A percentile compares a stretch with the other conserved stretches of the same genome.
phyloP scores from a whole-genome alignment of 1,140 invertebrate genomes.

The Drosophila rhopaloa region DNA sequence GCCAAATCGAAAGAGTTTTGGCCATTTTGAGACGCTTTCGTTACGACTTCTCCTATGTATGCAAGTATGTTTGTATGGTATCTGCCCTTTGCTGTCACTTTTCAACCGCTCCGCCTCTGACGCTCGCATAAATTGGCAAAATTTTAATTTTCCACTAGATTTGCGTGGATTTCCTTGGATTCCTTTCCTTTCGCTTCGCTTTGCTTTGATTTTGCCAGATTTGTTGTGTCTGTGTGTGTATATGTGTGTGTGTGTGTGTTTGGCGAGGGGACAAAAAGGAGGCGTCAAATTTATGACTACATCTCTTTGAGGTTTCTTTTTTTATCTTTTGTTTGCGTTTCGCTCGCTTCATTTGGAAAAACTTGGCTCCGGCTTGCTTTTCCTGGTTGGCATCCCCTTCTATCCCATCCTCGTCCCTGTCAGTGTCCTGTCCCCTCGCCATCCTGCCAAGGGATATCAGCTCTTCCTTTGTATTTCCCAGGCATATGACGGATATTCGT shows the following conservation, averaged over 20 bases:
- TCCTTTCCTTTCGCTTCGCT: conserved; percentile 3
- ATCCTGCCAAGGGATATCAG: neutral
- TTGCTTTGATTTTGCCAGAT: conserved; percentile 45
- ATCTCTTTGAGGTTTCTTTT: conserved; percentile 43
- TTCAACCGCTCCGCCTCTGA: neutral
- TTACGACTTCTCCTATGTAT: too few relatives aligned
- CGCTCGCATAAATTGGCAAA: conserved; percentile 61
- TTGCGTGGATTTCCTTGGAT: conserved; percentile 56
- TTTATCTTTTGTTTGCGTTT: conserved; percentile 40
- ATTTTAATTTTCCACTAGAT: conserved; percentile 77
- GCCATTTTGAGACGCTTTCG: neutral
- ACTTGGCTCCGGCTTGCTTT: conserved; percentile 6
- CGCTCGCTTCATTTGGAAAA: conserved; percentile 41
- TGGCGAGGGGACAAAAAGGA: neutral
- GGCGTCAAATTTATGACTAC: conserved; percentile 43
- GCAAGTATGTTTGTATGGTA: too few relatives aligned
- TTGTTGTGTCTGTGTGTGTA: neutral
- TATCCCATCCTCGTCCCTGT: conserved; percentile 1
- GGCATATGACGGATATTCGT: conserved; percentile 8
- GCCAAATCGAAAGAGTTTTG: conserved; percentile 1
- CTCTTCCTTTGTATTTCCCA: neutral
- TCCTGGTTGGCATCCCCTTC: neutral
- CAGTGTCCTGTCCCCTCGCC: neutral
- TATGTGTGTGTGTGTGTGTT: too few relatives aligned
- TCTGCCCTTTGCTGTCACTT: conserved; percentile 12